Evolutionary conservation across 1,140 invertebrate genomes (phyloP), one percentile per base, ranked within the genome.

Genomic region (Battus philenor): DNA sequence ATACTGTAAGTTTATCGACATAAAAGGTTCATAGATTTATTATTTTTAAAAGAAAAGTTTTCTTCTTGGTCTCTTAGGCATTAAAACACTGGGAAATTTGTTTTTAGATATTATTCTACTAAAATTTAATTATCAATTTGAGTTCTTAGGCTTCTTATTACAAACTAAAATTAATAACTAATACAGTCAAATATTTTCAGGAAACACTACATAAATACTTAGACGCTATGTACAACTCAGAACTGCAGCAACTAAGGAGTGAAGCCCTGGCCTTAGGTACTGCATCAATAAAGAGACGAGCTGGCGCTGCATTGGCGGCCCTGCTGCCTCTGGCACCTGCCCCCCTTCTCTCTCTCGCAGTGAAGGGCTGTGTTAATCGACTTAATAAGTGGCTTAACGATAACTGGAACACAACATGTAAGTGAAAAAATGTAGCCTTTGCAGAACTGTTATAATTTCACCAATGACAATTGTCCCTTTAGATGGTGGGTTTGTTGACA

Each of bases 401-500:
- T 6, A 63, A 72, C 31, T 77, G 65, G 70, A 56, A 27, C 6
- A 62, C 29, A 29, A 67, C 65, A 0, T 62, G 72, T 76, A 4
- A 61, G 54, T 56, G 24, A 2, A 20, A 20, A 20, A 20, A 20
- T 6, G 18, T 20, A 20, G 18, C n/a, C n/a, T n/a, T 2, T 30
- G 13, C 15, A 22, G 8, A 47, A 13, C 1, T 24, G 9, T 24
- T 24, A 2, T 16, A 8, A 32, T n/a, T n/a, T n/a, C n/a, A n/a
- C n/a, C n/a, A n/a, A n/a, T n/a, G n/a, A n/a, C n/a, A n/a, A n/a
- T n/a, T n/a, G n/a, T n/a, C n/a, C n/a, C n/a, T n/a, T n/a, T n/a
- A n/a, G n/a, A n/a, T n/a, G n/a, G n/a, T n/a, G n/a, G n/a, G n/a
- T n/a, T n/a, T n/a, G n/a, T n/a, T n/a, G n/a, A n/a, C n/a, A n/a